Percentiles rank a stretch among this genome's conserved stretches.
Conservation (phyloP, 2,113 vertebrate species). For the Dasyornis broadbenti region DNA sequence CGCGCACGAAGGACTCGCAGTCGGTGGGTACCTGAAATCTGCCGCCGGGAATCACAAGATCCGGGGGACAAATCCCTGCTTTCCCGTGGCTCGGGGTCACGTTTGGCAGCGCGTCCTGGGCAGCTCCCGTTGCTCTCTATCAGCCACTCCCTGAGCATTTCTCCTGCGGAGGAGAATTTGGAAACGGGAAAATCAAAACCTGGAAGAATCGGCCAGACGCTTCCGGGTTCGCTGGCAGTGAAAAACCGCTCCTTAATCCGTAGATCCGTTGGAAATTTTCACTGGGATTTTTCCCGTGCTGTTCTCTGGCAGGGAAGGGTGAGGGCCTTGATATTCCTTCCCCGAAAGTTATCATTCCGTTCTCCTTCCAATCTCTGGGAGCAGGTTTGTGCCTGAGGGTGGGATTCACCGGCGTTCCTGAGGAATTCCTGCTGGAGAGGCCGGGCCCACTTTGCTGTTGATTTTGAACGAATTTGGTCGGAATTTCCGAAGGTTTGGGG, state of each 20-base stretch:
- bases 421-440: background rate
- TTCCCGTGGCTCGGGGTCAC: background rate
- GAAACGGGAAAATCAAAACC: background rate
- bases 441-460: background rate
- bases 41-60: background rate
- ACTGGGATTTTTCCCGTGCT: background rate
- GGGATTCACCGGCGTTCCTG: background rate
- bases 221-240: background rate
- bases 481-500: background rate
- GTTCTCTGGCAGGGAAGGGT: background rate
- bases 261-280: background rate
- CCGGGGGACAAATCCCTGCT: background rate
- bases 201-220: background rate
- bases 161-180: background rate
- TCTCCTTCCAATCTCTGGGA: background rate
- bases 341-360: background rate
- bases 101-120: background rate
- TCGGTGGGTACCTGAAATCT: conserved; percentile 78
- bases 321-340: background rate
- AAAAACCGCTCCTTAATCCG: background rate
- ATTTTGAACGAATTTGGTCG: background rate
- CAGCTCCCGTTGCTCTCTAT: background rate
- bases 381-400: background rate
- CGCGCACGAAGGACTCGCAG: conserved; percentile 94
- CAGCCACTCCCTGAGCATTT: background rate